Conservation (phyloP, 92 coral and sea anemone species). For the Micromussa lordhowensis region DNA sequence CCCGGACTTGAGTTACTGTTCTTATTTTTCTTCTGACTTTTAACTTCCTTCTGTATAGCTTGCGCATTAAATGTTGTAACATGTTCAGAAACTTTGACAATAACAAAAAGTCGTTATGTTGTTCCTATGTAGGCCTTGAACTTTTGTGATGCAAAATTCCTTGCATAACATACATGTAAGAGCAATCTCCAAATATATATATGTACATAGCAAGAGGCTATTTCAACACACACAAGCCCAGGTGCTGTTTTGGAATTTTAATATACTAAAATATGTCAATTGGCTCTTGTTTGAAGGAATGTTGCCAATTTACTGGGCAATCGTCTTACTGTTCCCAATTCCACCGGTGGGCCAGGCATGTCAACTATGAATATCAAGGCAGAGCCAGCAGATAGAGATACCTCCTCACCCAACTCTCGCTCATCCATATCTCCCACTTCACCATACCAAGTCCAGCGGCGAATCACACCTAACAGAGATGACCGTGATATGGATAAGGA, state of each 20-base stretch:
- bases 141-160: no score
- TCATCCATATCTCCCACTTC: conserved; percentile 93
- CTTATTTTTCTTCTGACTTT: no score
- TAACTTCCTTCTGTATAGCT: no score
- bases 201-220: not conserved
- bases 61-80: no score
- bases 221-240: not conserved
- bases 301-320: conserved; percentile 78
- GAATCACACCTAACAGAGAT: conserved; percentile 82
- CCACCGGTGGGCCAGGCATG: conserved; percentile 65
- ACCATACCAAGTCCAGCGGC: conserved; percentile 64
- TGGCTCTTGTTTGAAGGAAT: conserved; percentile 33
- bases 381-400: conserved; percentile 93
- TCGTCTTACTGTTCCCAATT: conserved; percentile 79
- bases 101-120: no score
- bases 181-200: no score
- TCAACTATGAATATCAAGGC: conserved; percentile 87
- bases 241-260: not conserved
- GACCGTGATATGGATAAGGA: conserved; percentile 82
- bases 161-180: no score
- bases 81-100: no score
- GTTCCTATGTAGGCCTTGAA: no score
- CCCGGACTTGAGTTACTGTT: no score
- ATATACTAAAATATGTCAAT: not conserved
- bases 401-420: conserved; percentile 90